A percentile compares a stretch with the other conserved stretches of the same genome.
Conservation (phyloP, 2,113 vertebrate genomes). For the Gobiocypris rarus region DNA sequence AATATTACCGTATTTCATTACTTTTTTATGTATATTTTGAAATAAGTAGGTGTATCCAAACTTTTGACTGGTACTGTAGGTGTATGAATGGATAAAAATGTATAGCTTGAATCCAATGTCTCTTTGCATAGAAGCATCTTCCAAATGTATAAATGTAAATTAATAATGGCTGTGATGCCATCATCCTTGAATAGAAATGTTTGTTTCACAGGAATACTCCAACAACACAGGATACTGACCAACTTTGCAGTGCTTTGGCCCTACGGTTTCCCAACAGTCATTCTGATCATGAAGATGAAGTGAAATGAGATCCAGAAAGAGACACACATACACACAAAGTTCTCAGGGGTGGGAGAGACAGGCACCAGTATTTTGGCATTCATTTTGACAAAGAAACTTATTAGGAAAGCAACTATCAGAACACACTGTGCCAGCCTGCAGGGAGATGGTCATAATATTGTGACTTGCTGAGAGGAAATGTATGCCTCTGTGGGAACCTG, state of each 20-base stretch:
- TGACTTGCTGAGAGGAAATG: neutral
- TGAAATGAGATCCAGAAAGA: neutral
- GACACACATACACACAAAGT: neutral
- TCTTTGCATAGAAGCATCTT: neutral
- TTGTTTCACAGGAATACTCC: neutral
- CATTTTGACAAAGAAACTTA: neutral
- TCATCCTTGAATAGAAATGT: neutral
- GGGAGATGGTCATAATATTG: slow-evolving; percentile 18
- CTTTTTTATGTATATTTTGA: neutral
- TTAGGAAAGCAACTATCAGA: neutral
- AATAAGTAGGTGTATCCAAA: neutral
- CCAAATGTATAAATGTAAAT: neutral
- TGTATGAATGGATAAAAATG: neutral
- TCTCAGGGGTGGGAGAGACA: neutral
- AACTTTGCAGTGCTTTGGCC: neutral
- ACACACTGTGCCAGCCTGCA: slow-evolving; percentile 5
- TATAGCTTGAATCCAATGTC: neutral
- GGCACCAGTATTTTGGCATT: neutral
- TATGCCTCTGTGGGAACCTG: slow-evolving; percentile 3
- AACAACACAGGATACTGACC: neutral
- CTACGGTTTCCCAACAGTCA: neutral
- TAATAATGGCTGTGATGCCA: neutral
- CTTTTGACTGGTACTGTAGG: no score
- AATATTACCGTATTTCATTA: neutral
- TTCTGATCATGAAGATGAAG: neutral